A percentile compares a stretch with the other conserved stretches of the same genome.
Evolutionary conservation across 2,113 vertebrate species (phyloP).

Genomic region (Campylorhamphus procurvoides): DNA sequence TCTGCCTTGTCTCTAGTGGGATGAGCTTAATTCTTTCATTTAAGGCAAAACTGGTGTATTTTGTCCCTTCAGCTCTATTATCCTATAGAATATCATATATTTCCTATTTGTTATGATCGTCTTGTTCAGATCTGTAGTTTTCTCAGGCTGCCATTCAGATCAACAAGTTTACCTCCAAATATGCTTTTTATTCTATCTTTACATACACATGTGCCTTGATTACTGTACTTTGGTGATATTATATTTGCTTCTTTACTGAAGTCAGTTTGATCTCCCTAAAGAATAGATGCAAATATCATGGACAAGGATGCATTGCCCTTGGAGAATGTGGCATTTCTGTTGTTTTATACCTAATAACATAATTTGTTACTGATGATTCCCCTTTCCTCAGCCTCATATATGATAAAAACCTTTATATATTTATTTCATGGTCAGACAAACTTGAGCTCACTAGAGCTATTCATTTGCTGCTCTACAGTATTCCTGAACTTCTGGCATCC

Average conservation of each 20-base stretch:
- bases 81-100: background rate
- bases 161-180: background rate
- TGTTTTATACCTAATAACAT: background rate
- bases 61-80: background rate
- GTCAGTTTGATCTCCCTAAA: background rate
- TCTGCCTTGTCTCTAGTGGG: background rate
- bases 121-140: background rate
- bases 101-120: background rate
- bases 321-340: background rate
- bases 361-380: background rate
- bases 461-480: background rate
- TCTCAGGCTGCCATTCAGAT: background rate
- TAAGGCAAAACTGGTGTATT: background rate
- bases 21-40: background rate
- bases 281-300: background rate
- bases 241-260: background rate
- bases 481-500: background rate
- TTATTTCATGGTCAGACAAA: background rate
- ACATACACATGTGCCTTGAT: fast-evolving
- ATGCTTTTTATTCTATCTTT: background rate
- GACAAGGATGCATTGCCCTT: background rate
- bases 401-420: background rate
- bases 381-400: background rate
- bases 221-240: background rate
- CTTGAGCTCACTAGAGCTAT: background rate